Evolutionary conservation across 2,888 invertebrate species (phyloP), one percentile per base, ranked within the genome.

Genomic region (Rotaria socialis): DNA sequence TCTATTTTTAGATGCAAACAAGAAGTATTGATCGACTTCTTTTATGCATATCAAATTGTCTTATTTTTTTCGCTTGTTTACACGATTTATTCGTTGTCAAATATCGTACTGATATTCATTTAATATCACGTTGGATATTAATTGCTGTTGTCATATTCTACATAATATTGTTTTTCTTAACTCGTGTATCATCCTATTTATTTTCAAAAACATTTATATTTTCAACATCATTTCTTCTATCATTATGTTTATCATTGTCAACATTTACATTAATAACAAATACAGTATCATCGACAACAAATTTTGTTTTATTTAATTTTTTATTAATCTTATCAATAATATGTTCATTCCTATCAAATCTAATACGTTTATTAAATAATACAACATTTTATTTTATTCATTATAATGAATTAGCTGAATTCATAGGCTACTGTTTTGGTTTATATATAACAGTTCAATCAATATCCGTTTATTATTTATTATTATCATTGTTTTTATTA

Each of bases 401-500:
- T 47, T 80, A 43, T 24, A 80, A 80, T 80, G 80, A 80, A 80
- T 80, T 80, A 80, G 43, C 47, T 43, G 80, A 80, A 80, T 47
- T 80, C 10, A 43, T 80, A n/a, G 80, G 80, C 4, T 80, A n/a
- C 47, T 11, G 24, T 47, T 47, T 1, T 24, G 80, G 80, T 47
- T 47, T 47, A 47, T 80, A 47, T n/a, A 22, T 80, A 47, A 80
- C 47, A 80, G 35, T n/a, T 11, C 43, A 47, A 47, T 47, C 47
- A 43, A 47, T 19, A n/a, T 80, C 80, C 14, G 6, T 80, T 10
- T 47, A 80, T 80, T 80, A 47, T 80, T n/a, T 80, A 80, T 0
- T 80, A 43, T 47, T 80, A 47, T 22, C 80, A 43, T 80, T 80
- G 2, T 80, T 47, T 47, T 24, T 80, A 4, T 24, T 47, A 24